phyloP scores from a whole-genome alignment of 2,888 invertebrate species.

The Morpho deidamia region DNA sequence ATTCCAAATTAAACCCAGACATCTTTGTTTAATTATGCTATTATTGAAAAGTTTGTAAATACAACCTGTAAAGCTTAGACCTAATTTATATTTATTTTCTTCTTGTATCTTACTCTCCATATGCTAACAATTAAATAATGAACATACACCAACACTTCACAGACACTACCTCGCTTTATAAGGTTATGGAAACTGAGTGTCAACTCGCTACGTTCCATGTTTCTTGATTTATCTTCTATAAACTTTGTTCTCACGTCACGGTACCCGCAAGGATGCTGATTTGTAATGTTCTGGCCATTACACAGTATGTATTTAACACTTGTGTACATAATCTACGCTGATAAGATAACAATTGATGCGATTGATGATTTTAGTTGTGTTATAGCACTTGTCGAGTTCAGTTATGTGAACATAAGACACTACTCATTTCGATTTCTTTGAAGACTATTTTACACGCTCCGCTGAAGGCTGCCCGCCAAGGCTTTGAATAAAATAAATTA shows the following conservation, averaged over 20 bases:
- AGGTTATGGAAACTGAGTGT: slow-evolving; percentile 72
- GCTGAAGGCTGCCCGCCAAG: slow-evolving; percentile 38
- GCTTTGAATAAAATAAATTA: slow-evolving; percentile 23
- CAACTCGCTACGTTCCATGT: slow-evolving; percentile 67
- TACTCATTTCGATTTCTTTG: slow-evolving; percentile 16
- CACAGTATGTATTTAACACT: slow-evolving; percentile 58
- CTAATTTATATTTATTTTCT: neutral
- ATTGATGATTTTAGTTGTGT: slow-evolving; percentile 29
- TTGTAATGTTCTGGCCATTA: slow-evolving; percentile 63
- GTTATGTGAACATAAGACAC: slow-evolving; percentile 16
- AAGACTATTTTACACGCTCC: slow-evolving; percentile 31
- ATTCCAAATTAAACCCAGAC: too few species aligned
- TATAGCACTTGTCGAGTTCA: slow-evolving; percentile 20
- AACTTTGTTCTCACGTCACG: slow-evolving; percentile 26
- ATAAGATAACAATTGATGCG: slow-evolving; percentile 56
- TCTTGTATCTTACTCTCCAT: neutral
- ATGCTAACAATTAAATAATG: slow-evolving; percentile 10
- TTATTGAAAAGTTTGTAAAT: neutral
- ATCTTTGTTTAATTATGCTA: too few species aligned
- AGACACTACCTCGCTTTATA: slow-evolving; percentile 63
- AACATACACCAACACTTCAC: slow-evolving; percentile 31
- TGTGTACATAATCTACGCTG: slow-evolving; percentile 70
- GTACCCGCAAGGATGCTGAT: slow-evolving; percentile 50
- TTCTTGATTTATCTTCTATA: slow-evolving; percentile 31
- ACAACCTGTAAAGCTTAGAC: neutral